Evolutionary conservation across 2,797 vertebrate species (phyloP).

Genomic region (Triplophysa bombifrons): DNA sequence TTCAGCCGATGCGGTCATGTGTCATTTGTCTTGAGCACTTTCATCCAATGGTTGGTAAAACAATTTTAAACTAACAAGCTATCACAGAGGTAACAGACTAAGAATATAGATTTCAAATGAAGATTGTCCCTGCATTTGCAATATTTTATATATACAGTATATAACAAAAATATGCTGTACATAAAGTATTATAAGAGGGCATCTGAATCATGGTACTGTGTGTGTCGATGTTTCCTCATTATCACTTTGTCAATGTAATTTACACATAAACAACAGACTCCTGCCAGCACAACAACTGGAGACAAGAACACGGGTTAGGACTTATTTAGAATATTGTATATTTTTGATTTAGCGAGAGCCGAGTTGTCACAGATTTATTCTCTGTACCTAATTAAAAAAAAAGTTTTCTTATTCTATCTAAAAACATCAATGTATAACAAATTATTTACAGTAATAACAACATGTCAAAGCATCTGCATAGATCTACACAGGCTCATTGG

Average conservation of each 20-base stretch:
- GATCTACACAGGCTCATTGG: too few species aligned
- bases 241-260: constrained; percentile 74
- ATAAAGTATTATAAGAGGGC: constrained; percentile 32
- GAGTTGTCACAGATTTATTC: neutral
- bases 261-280: constrained; percentile 67
- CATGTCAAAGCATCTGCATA: neutral
- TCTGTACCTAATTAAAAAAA: too few species aligned
- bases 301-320: constrained; percentile 50
- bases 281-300: constrained; percentile 62
- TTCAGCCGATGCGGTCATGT: constrained; percentile 8
- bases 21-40: constrained; percentile 16
- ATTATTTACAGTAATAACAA: too few species aligned
- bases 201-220: constrained; percentile 63
- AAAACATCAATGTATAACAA: too few species aligned
- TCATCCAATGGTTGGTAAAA: constrained; percentile 4
- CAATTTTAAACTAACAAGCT: neutral
- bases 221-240: constrained; percentile 73
- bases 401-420: too few species aligned
- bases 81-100: neutral
- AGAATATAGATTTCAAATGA: too few species aligned
- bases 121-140: too few species aligned
- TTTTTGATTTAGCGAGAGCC: neutral
- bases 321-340: neutral
- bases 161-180: too few species aligned
- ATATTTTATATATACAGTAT: too few species aligned